A percentile compares a stretch with the other conserved stretches of the same genome.
These are phyloP conservation scores for Characodon lateralis DNA, from an alignment of 2,797 vertebrate genomes.

Conservation along the genomic window DNA sequence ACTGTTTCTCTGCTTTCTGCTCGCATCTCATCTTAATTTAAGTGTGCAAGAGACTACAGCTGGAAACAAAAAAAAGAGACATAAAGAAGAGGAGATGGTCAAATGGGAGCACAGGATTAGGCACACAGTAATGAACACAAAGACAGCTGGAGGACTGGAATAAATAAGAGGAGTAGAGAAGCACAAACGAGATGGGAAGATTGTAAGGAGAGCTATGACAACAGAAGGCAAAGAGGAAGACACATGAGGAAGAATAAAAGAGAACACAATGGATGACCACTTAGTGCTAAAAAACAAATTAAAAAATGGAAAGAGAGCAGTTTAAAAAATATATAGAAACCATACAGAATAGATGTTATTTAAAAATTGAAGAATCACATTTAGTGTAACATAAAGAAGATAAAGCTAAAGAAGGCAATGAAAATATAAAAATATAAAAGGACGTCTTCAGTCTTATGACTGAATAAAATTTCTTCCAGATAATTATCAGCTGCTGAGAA, in stretches of 20 bases:
- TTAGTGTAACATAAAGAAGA: neutral
- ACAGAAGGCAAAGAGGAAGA: slow-evolving; percentile 33
- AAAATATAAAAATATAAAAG: neutral
- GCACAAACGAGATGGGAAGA: slow-evolving; percentile 37
- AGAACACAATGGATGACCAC: neutral
- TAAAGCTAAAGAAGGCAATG: neutral
- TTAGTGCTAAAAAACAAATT: neutral
- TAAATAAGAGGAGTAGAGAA: slow-evolving; percentile 58
- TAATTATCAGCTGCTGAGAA: neutral
- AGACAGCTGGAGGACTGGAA: slow-evolving; percentile 60
- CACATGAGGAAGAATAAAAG: neutral
- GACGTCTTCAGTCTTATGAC: neutral
- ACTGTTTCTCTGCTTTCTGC: slow-evolving; percentile 38
- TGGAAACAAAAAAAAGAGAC: slow-evolving; percentile 43
- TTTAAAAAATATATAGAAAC: neutral
- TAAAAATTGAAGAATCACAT: neutral
- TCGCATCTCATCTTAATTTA: slow-evolving; percentile 41
- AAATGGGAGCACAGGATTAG: slow-evolving; percentile 50
- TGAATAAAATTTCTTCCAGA: neutral
- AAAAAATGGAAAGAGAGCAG: neutral
- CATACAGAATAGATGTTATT: neutral
- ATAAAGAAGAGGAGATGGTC: slow-evolving; percentile 27
- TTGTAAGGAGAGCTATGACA: slow-evolving; percentile 34
- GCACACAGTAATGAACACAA: slow-evolving; percentile 55
- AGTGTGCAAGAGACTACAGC: slow-evolving; percentile 44